These are phyloP conservation scores for Cetoscarus ocellatus DNA, from an alignment of 2,797 vertebrate genomes.

Conservation along the genomic window DNA sequence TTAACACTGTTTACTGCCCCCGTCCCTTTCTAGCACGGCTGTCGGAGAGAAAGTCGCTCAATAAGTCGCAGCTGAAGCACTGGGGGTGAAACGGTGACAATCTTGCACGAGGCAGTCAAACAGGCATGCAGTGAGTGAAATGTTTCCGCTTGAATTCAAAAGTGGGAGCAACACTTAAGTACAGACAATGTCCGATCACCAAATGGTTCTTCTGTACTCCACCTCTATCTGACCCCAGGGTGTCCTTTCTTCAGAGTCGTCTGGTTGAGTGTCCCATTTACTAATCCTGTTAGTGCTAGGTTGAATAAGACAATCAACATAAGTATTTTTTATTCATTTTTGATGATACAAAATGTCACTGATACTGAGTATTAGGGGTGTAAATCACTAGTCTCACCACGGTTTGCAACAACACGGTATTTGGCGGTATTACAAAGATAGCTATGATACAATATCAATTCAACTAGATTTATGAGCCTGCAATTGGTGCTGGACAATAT, in stretches of 20 bases:
- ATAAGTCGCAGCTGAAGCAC: constrained; percentile 59
- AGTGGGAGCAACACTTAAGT: constrained; percentile 12
- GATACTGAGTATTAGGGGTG: no score
- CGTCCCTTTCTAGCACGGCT: constrained; percentile 41
- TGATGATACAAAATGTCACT: no score
- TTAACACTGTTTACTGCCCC: constrained; percentile 64
- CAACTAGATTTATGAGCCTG: no score
- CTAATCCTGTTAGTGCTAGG: constrained; percentile 40
- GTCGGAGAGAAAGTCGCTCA: constrained; percentile 62
- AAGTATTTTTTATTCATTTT: no score
- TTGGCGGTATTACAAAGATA: no score
- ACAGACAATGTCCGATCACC: constrained; percentile 4
- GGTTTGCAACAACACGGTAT: no score
- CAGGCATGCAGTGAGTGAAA: constrained; percentile 50
- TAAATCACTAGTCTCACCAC: no score
- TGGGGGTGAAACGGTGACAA: constrained; percentile 57
- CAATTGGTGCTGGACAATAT: no score
- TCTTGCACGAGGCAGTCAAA: constrained; percentile 57
- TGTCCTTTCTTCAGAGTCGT: constrained; percentile 37
- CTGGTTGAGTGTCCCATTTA: constrained; percentile 28
- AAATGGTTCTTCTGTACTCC: constrained; percentile 2
- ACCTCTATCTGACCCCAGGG: constrained; percentile 8
- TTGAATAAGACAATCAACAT: no score
- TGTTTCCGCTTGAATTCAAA: constrained; percentile 47
- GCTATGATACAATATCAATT: no score